phyloP scores from a whole-genome alignment of 2,113 vertebrate genomes.

The Lepus americanus region DNA sequence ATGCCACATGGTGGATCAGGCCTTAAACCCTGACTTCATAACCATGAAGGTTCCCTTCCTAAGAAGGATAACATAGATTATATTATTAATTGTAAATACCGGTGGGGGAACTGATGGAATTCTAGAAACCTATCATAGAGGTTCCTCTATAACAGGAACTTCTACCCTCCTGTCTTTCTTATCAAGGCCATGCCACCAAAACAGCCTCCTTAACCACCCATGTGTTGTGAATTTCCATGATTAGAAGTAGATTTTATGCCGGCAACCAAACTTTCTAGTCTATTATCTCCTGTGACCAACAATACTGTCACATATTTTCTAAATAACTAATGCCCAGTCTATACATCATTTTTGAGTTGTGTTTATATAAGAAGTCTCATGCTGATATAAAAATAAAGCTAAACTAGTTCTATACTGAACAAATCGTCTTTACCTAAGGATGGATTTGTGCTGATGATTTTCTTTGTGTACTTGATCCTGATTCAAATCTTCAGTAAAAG shows the following conservation, averaged over 20 bases:
- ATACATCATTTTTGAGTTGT: constrained; percentile 1
- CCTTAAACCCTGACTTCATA: not conserved
- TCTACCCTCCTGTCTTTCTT: not conserved
- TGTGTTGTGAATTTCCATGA: not conserved
- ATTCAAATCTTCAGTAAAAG: constrained; percentile 9
- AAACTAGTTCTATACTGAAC: not conserved
- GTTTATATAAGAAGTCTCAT: not conserved
- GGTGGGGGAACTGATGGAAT: not conserved
- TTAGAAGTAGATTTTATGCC: not conserved
- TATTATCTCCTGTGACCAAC: not conserved
- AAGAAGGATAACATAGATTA: not conserved
- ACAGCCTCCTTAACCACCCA: not conserved
- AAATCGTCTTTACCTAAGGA: not conserved
- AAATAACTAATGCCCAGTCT: not conserved
- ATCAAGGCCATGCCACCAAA: not conserved
- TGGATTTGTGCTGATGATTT: not conserved
- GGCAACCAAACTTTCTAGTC: not conserved
- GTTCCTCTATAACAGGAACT: not conserved
- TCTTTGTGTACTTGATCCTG: not conserved
- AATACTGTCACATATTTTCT: not conserved
- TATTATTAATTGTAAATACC: not conserved
- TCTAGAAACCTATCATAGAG: not conserved
- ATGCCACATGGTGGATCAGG: not conserved
- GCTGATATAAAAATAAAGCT: not conserved
- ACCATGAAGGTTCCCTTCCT: not conserved